phyloP scores from a whole-genome alignment of 2,888 invertebrate genomes.

The Phragmatobia fuliginosa region DNA sequence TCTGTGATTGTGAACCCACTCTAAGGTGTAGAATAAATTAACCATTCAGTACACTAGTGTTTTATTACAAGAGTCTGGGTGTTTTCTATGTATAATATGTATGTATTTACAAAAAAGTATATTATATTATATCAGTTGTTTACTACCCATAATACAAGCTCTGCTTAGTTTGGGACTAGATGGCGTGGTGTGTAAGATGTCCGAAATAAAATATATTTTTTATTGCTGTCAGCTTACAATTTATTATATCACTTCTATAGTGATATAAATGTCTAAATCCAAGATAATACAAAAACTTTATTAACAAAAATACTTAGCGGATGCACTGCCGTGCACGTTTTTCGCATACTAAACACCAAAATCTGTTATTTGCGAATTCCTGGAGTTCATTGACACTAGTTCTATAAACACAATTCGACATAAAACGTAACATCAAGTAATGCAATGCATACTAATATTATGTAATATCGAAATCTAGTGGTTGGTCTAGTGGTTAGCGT shows the following conservation, averaged over 20 bases:
- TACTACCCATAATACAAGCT: no score
- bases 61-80: no score
- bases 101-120: no score
- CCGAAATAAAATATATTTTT: no score
- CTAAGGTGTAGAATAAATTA: no score
- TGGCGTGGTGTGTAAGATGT: no score
- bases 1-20: no score
- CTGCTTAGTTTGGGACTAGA: no score
- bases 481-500: no score
- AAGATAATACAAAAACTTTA: constrained; percentile 5
- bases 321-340: constrained; percentile 42
- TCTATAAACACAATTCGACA: constrained; percentile 37
- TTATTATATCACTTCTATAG: background rate
- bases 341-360: constrained; percentile 44
- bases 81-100: no score
- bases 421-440: constrained; percentile 14
- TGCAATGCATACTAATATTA: constrained; percentile 32
- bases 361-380: constrained; percentile 51
- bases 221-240: background rate
- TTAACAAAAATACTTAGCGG: constrained; percentile 45
- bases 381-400: constrained; percentile 45
- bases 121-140: no score
- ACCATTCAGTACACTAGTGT: no score
- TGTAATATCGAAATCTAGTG: background rate
- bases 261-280: background rate